Base-by-base conservation (phyloP, 2,113 vertebrate species). In the Nycticorax nycticorax region DNA sequence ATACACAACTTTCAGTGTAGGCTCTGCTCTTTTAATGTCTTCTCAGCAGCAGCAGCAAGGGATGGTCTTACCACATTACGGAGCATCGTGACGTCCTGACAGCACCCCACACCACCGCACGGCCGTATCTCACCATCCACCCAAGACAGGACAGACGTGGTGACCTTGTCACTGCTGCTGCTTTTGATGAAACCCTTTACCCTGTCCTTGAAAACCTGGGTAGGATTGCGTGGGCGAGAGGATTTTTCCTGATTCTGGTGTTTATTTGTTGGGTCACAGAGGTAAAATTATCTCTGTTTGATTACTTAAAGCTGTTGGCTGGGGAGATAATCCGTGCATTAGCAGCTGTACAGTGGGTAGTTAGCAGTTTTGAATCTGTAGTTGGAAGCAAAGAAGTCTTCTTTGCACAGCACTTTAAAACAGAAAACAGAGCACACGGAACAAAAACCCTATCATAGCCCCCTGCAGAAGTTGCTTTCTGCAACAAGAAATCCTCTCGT, bases 231-330 rank as follows among this genome's bases (percentile, higher is more conserved):
- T 80, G 64, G 85, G 83, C 0, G 1, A 91, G 64, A 78, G 72
- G 82, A 93, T 87, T 95, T 95, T 91, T 78, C 83, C 73, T 45
- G 48, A 89, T 64, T 93, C 62, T 91, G 35, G 78, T 86, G 84
- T 94, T 96, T 93, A 93, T 95, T 95, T 94, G 64, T 75, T 87
- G 48, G 64, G 57, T 82, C 95, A 84, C 90, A 87, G 92, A 92
- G 88, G 96, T 87, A 96, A 87, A 96, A 95, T 96, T 92, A 85
- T 95, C 92, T 80, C 95, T 89, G 92, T 89, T 96, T 95, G 94
- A 97, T 96, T 92, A 93, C 91, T 97, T 93, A 92, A 96, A 96
- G 96, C 86, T 96, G 94, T 63, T 97, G 93, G 90, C 93, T 88
- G 94, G 48, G 69, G 91, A 91, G 91, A 90, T 94, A 93, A 95